phyloP scores from a whole-genome alignment of 2,888 invertebrate genomes.

The Heliothis peltigera region DNA sequence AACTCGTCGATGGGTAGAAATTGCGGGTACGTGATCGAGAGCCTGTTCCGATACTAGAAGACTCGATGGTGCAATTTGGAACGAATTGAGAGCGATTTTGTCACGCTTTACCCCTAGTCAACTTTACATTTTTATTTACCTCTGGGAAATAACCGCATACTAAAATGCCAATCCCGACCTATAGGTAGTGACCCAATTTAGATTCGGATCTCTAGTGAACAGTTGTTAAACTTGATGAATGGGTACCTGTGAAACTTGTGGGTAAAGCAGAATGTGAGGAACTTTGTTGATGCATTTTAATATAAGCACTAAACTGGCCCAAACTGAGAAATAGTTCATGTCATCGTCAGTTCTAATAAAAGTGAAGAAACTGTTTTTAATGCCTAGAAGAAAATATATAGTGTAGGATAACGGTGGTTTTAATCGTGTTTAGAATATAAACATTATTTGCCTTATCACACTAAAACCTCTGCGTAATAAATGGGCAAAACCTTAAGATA shows the following conservation, averaged over 20 bases:
- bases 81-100: slow-evolving; percentile 70
- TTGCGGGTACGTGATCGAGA: slow-evolving; percentile 75
- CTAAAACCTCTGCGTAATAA: slow-evolving; percentile 15
- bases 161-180: slow-evolving; percentile 50
- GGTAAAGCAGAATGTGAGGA: slow-evolving; percentile 9
- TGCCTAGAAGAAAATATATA: no score
- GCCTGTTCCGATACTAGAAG: slow-evolving; percentile 65
- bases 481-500: slow-evolving; percentile 35
- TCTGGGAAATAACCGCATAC: slow-evolving; percentile 50
- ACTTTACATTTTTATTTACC: slow-evolving; percentile 68
- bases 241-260: slow-evolving; percentile 11
- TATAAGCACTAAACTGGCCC: slow-evolving; percentile 2
- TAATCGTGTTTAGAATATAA: neutral
- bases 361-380: neutral
- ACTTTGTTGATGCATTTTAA: slow-evolving; percentile 1
- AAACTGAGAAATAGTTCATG: neutral
- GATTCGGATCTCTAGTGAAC: slow-evolving; percentile 44
- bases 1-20: slow-evolving; percentile 64
- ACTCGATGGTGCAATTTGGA: slow-evolving; percentile 72
- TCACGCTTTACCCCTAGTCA: slow-evolving; percentile 52
- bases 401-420: slow-evolving; percentile 1
- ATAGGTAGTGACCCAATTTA: slow-evolving; percentile 49
- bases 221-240: slow-evolving; percentile 30
- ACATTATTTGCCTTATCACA: slow-evolving; percentile 3
- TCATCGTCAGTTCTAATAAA: slow-evolving; percentile 4